Base-by-base conservation (phyloP, 2,113 vertebrate genomes). In the Gymnorhina tibicen region DNA sequence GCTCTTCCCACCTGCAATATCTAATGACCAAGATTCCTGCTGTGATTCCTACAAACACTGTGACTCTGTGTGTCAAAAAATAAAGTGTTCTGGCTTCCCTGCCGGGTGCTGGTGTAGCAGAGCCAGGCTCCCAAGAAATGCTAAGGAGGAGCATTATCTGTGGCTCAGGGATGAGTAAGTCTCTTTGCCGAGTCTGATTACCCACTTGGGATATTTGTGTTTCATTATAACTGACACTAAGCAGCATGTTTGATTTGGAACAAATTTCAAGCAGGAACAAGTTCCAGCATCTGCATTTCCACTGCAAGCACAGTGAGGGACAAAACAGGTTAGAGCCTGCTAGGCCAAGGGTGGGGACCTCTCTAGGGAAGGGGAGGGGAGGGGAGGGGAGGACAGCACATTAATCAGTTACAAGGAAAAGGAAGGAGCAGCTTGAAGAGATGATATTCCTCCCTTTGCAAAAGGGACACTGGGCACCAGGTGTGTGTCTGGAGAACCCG, bases 321-420 rank as follows among this genome's bases (percentile, higher is more conserved):
- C 93, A 88, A 41, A 94, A 97, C 97, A 96, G 94, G 97, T 97
- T 89, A 35, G 85, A 87, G 78, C 95, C 83, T 97, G 96, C 91
- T 94, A 44, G 62, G 88, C 85, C 77, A n/a, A 96, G 95, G 95
- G 97, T 93, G 91, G 95, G 91, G 89, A 92, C 72, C 35, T 89
- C 50, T 79, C 13, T 37, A n/a, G 44, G 39, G 63, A 39, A 2
- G 37, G 1, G 46, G 13, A 44, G 32, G 28, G 47, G 35, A n/a
- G 44, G 44, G 72, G 13, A 66, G 32, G 28, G 47, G 35, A 52
- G 18, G 44, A 85, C 76, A 93, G 78, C 6, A 21, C 58, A 13
- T 81, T 53, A 95, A 93, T 94, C 90, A 81, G 78, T 84, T 81
- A 58, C 62, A 39, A 47, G 79, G 76, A 86, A 82, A 89, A 67